Evolutionary conservation across 2,797 vertebrate species (phyloP), one percentile per base, ranked within the genome.

Genomic region (Gymnopithys bicolor): DNA sequence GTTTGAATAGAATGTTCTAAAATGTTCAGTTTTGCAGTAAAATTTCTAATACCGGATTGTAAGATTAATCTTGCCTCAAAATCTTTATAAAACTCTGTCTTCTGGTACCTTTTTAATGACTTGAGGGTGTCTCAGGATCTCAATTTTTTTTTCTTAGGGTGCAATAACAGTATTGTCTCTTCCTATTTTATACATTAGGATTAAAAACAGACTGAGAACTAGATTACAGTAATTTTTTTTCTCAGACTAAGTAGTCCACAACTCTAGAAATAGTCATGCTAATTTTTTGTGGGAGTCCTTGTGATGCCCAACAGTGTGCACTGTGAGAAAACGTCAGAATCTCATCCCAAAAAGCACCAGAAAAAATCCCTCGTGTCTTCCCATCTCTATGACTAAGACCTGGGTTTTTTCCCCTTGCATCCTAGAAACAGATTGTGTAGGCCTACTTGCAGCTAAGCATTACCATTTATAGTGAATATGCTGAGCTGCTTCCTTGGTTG

Each of bases 221-320:
- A 75, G 60, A 89, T 60, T 68, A 55, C 63, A 82, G 5, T n/a
- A 62, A 63, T 45, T 13, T 48, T 77, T 58, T 63, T 43, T 7
- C 55, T 82, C 56, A 80, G 74, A 73, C 71, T 24, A 70, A 96
- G 67, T 79, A 80, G 74, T 77, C 69, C 46, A 60, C 60, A 60
- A 55, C 53, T 79, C 93, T 73, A 71, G 77, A 94, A 94, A 92
- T 90, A 97, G 85, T 76, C 63, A 60, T 86, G 83, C 71, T 86
- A 77, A 63, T 71, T 77, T 87, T 78, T 73, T 79, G 87, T 91
- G 74, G 49, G 77, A 95, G 91, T 94, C 83, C 77, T 90, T 90
- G 84, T 76, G 89, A 75, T 79, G 74, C 84, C 87, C 33, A 43
- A 69, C 85, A 89, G 68, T 43, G 16, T 74, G 83, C 32, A 60